These are phyloP conservation scores for Ochotona curzoniae DNA, from an alignment of 2,113 vertebrate species.

Conservation along the genomic window DNA sequence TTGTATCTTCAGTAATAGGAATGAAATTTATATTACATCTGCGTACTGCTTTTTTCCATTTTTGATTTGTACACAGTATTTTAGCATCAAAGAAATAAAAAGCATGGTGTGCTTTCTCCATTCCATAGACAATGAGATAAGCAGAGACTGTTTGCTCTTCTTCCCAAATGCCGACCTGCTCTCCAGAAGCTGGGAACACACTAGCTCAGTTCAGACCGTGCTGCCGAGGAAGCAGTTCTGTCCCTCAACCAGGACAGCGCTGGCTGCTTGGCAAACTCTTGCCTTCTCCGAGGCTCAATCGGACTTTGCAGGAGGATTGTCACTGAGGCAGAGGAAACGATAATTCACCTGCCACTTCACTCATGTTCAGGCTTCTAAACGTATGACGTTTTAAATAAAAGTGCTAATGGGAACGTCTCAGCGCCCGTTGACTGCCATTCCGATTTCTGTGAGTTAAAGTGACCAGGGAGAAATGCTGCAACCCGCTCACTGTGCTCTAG, in stretches of 20 bases:
- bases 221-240: conserved; percentile 37
- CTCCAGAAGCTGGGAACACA: conserved; percentile 41
- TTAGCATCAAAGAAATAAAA: conserved; percentile 29
- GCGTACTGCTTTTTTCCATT: background rate
- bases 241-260: background rate
- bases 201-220: conserved; percentile 40
- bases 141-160: background rate
- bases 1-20: conserved; percentile 53
- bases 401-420: conserved; percentile 58
- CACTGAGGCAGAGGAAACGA: conserved; percentile 47
- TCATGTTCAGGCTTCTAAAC: conserved; percentile 58
- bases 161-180: background rate
- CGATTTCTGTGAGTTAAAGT: conserved; percentile 61
- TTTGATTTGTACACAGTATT: conserved; percentile 39
- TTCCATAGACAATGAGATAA: conserved; percentile 3
- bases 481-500: conserved; percentile 13
- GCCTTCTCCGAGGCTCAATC: conserved; percentile 66
- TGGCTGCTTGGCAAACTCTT: conserved; percentile 59
- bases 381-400: conserved; percentile 42
- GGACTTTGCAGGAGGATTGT: conserved; percentile 57
- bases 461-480: background rate
- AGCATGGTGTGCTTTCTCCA: background rate
- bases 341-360: conserved; percentile 46
- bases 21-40: conserved; percentile 42
- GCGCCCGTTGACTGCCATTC: conserved; percentile 41